phyloP scores from a whole-genome alignment of 1,140 invertebrate genomes.

The Achroia grisella region DNA sequence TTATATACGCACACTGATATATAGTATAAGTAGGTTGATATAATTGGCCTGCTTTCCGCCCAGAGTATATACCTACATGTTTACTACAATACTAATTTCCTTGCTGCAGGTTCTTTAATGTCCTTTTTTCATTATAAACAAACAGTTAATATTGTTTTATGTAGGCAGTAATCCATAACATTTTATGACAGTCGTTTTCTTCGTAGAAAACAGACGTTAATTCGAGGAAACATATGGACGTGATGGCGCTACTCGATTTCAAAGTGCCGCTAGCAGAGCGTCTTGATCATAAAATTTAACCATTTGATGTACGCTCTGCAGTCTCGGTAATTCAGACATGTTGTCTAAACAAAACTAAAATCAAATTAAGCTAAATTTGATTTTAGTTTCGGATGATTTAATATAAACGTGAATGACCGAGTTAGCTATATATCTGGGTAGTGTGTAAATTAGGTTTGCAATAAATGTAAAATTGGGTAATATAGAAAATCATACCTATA shows the following conservation, averaged over 20 bases:
- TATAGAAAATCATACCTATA: no score
- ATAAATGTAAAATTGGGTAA: no score
- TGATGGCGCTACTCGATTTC: constrained; percentile 57
- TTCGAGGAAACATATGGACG: constrained; percentile 68
- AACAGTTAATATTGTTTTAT: constrained; percentile 60
- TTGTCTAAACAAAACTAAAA: constrained; percentile 63
- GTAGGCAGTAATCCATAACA: constrained; percentile 43
- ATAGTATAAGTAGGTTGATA: no score
- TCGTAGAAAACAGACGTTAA: constrained; percentile 69
- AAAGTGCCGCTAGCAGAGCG: constrained; percentile 56
- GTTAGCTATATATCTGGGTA: no score
- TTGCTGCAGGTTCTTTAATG: constrained; percentile 8
- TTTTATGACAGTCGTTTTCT: constrained; percentile 58
- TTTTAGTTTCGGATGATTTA: constrained; percentile 36
- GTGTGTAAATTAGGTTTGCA: no score
- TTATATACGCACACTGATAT: no score
- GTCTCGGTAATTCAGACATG: constrained; percentile 37
- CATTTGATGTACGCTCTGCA: constrained; percentile 62
- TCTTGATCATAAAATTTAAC: constrained; percentile 42
- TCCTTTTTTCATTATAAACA: constrained; percentile 56
- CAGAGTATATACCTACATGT: no score
- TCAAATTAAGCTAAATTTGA: constrained; percentile 53
- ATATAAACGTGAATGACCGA: constrained; percentile 3
- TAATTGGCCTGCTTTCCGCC: no score
- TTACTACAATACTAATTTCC: not conserved